Evolutionary conservation across 1,140 invertebrate species (phyloP), one percentile per base, ranked within the genome.

Genomic region (Drosophila rhopaloa): DNA sequence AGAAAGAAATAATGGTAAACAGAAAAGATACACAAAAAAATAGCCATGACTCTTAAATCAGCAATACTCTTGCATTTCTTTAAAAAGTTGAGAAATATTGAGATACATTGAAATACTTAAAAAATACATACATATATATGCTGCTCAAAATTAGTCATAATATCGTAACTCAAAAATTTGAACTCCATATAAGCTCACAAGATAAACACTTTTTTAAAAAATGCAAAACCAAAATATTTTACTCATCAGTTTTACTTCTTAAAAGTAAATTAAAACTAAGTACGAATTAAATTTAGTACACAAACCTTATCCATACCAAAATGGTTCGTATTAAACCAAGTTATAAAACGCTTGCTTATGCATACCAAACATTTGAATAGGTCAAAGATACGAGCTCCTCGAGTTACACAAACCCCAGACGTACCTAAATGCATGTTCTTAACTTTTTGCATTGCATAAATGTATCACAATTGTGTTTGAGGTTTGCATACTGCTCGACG

Each of bases 1-100:
- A 16, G 68, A 73, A 47, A 48, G 44, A 66, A 59, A 74, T 48
- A 68, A 68, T 41, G 60, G 54, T 37, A 44, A 54, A 54, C 35
- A 32, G 14, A 13, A 44, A 16, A 67, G 16, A 46, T 29, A 35
- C 9, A 61, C 40, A 60, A 68, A 13, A 16, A 6, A 0, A 5
- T 10, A 47, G 43, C 61, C 47, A 44, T 66, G 65, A 67, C 61
- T 67, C 38, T 29, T 38, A 67, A 54, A 35, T 37, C 5, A 24
- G 19, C 10, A 53, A 67, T 66, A 68, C 61, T 56, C 65, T 67
- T 67, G 46, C 29, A 32, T 32, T 32, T 32, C 29, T 32, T 7
- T 8, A 32, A 32, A 32, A 32, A 32, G 24, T 24, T 24, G 24
- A 24, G 24, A 24, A 24, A 24, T 24, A 24, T 24, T 24, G 19